Evolutionary conservation across 2,888 invertebrate genomes (phyloP).

Genomic region (Drymonia ruficornis): DNA sequence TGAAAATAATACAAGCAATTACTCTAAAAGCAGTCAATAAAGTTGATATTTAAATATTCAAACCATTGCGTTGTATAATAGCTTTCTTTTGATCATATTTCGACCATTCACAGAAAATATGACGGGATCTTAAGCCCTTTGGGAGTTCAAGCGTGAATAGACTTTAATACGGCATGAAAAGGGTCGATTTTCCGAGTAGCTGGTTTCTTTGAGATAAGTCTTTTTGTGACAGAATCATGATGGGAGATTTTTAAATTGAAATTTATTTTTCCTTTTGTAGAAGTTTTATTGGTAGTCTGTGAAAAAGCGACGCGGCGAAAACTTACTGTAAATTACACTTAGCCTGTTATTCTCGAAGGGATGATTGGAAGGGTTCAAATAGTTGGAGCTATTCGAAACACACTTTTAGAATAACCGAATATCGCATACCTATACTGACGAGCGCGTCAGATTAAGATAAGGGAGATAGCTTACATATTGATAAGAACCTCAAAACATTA

Average conservation of each 20-base stretch:
- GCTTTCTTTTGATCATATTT: conserved; percentile 15
- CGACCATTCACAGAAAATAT: conserved; percentile 12
- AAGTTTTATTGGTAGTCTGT: conserved; percentile 7
- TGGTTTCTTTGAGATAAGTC: conserved; percentile 6
- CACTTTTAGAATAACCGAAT: too few relatives aligned
- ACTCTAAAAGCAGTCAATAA: not conserved
- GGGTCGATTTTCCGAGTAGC: conserved; percentile 13
- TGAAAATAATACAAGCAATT: not conserved
- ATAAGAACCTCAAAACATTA: too few relatives aligned
- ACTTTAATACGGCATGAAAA: conserved; percentile 6
- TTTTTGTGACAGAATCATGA: not conserved
- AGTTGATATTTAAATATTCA: not conserved
- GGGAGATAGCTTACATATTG: too few relatives aligned
- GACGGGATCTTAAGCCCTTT: conserved; percentile 3
- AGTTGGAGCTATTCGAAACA: too few relatives aligned
- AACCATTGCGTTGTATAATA: conserved; percentile 4
- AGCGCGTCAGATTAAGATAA: too few relatives aligned
- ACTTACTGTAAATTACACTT: too few relatives aligned
- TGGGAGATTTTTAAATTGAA: conserved; percentile 8
- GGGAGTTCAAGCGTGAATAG: conserved; percentile 8
- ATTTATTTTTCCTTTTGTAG: conserved; percentile 6
- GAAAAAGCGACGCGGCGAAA: not conserved
- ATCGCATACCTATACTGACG: too few relatives aligned
- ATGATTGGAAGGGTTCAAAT: too few relatives aligned
- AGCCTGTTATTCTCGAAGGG: too few relatives aligned